Evolutionary conservation across 2,113 vertebrate species (phyloP), one percentile per base, ranked within the genome.

Genomic region (Vanacampus margaritifer): DNA sequence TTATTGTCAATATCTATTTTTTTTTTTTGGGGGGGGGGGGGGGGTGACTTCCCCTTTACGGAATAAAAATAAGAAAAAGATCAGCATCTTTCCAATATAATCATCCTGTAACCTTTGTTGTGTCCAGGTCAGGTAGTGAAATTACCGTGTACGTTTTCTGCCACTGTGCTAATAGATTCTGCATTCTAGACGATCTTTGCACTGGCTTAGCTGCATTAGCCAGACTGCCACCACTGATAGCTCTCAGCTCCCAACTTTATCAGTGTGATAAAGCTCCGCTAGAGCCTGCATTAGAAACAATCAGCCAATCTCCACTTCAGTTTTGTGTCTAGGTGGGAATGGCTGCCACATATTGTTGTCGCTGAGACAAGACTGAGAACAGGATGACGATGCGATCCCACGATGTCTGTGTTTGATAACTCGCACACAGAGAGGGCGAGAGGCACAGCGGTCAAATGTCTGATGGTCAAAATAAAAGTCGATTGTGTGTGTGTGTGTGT

Each of bases 151-250:
- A 12, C 24, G 24, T 54, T 54, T 54, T 24, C 23, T 54, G 11
- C 3, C 12, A 5, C 23, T 54, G 24, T 11, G 23, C 9, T 26
- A 12, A 26, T 8, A 57, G 54, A 57, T 28, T 57, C 1, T 17
- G 54, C 69, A 79, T 78, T 76, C 82, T 78, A 37, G 65, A 64
- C 62, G 53, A 77, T 75, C 81, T 46, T 6, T 76, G 75, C 78
- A 82, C 81, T 77, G 86, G 75, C 83, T 84, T 74, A 81, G 79
- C 84, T 73, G 86, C 65, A 79, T 82, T 80, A 87, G 75, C 73
- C 0, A 65, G 74, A 65, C 78, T 50, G 76, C 75, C 72, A 68
- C 76, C 71, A 64, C 73, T 78, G 86, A 88, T 84, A 86, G 82
- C 86, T 84, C 69, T 58, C 63, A 41, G 77, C 82, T 82, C 62